Percentiles rank a stretch among this genome's conserved stretches.
Evolutionary conservation across 2,888 invertebrate species (phyloP).

Genomic region (Trypoxylon attenuatum): DNA sequence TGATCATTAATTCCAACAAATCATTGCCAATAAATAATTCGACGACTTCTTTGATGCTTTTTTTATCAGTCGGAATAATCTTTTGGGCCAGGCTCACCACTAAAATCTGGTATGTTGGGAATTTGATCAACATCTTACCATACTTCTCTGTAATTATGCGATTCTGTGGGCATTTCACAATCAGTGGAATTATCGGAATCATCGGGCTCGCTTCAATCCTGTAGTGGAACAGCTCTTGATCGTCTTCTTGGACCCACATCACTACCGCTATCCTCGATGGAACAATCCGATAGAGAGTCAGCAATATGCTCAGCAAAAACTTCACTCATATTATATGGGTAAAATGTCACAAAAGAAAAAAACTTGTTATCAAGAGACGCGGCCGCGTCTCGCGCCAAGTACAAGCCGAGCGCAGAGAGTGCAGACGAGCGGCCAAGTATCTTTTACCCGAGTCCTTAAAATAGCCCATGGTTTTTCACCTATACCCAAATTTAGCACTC

Average conservation of each 20-base stretch:
- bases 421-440: too few relatives aligned
- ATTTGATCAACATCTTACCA: slow-evolving; percentile 27
- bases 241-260: slow-evolving; percentile 22
- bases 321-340: slow-evolving; percentile 27
- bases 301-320: slow-evolving; percentile 26
- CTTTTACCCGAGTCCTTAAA: too few relatives aligned
- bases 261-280: slow-evolving; percentile 20
- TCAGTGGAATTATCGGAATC: slow-evolving; percentile 23
- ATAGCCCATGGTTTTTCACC: too few relatives aligned
- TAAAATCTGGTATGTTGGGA: slow-evolving; percentile 29
- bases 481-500: too few relatives aligned
- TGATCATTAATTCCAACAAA: slow-evolving; percentile 10
- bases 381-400: too few relatives aligned
- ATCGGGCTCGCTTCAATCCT: slow-evolving; percentile 22
- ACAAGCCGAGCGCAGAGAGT: too few relatives aligned
- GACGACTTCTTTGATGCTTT: slow-evolving; percentile 18
- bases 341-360: slow-evolving; percentile 19
- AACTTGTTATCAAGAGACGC: too few relatives aligned
- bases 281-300: slow-evolving; percentile 25
- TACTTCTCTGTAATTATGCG: slow-evolving; percentile 23
- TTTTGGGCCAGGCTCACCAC: slow-evolving; percentile 19
- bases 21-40: too few relatives aligned
- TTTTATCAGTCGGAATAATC: slow-evolving; percentile 14
- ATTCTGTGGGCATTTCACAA: slow-evolving; percentile 25
- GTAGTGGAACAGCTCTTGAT: slow-evolving; percentile 25